Evolutionary conservation across 2,113 vertebrate species (phyloP).

Genomic region (Cyanocitta stelleri): DNA sequence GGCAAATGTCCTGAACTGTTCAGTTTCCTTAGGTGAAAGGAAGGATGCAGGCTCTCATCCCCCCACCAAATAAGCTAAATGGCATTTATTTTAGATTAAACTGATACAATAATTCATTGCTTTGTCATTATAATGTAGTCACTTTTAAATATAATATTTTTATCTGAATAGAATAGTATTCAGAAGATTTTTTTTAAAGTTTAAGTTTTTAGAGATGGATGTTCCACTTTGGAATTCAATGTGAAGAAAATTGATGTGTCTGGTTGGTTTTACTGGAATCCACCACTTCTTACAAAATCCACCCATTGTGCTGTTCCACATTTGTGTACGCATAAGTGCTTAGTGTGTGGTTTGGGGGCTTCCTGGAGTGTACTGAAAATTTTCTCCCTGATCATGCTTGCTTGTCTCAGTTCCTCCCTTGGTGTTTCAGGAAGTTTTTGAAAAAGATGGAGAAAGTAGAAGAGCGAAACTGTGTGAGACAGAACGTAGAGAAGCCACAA

Average conservation of each 20-base stretch:
- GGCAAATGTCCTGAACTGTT: background rate
- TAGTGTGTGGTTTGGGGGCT: background rate
- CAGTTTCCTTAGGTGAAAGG: background rate
- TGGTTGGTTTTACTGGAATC: background rate
- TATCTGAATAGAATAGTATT: background rate
- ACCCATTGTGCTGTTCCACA: background rate
- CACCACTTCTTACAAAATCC: background rate
- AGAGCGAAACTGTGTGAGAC: background rate
- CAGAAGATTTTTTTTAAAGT: background rate
- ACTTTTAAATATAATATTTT: background rate
- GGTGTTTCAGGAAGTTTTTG: background rate
- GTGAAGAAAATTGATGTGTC: background rate
- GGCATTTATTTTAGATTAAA: background rate
- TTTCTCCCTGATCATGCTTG: background rate
- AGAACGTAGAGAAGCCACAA: background rate
- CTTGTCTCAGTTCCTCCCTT: background rate
- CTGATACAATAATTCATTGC: background rate
- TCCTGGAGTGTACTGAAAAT: background rate
- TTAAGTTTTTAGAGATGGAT: background rate
- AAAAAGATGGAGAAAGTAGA: background rate
- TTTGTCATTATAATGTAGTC: background rate
- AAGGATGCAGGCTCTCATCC: background rate
- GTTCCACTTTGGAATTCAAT: background rate
- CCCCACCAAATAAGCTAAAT: background rate
- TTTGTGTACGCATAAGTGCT: background rate